phyloP scores from a whole-genome alignment of 2,113 vertebrate genomes.

The Eubucco bourcierii region DNA sequence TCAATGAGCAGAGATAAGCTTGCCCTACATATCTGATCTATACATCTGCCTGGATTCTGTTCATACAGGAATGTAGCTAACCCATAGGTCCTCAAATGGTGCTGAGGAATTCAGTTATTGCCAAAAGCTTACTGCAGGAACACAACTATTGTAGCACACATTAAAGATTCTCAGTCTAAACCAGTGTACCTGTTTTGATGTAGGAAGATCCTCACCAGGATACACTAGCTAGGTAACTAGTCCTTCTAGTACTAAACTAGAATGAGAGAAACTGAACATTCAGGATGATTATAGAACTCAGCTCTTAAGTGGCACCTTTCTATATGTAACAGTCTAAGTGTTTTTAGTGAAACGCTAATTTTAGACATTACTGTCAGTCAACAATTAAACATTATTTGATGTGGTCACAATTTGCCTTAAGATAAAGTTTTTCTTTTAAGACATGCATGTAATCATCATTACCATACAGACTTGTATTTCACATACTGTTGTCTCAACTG shows the following conservation, averaged over 20 bases:
- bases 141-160: background rate
- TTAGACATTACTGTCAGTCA: background rate
- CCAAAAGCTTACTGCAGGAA: background rate
- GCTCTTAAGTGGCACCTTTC: background rate
- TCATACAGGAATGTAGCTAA: background rate
- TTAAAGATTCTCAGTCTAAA: background rate
- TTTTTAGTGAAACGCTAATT: background rate
- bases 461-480: background rate
- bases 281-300: accelerated
- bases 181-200: background rate
- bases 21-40: background rate
- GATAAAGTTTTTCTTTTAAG: background rate
- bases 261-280: background rate
- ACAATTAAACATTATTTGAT: background rate
- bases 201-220: background rate
- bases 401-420: background rate
- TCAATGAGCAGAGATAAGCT: background rate
- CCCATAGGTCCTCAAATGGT: too few species aligned
- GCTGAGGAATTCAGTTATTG: background rate
- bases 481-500: background rate
- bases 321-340: background rate
- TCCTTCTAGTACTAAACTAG: background rate
- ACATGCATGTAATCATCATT: background rate
- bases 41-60: background rate
- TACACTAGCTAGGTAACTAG: background rate